Evolutionary conservation across 2,113 vertebrate species (phyloP).

Genomic region (Mobula birostris): DNA sequence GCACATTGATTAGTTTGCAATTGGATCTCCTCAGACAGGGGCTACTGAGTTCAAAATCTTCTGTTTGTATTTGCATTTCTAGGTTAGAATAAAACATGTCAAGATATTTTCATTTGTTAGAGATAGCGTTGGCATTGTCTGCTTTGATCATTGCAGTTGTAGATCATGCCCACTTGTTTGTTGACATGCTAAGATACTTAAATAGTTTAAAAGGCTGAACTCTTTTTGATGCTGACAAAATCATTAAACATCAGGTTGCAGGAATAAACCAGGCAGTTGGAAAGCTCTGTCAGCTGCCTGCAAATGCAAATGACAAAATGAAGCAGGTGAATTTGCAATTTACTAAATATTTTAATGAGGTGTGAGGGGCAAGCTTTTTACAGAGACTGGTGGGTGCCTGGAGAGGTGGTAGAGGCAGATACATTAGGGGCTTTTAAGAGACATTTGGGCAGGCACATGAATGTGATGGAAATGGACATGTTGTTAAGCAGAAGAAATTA

Average conservation of each 20-base stretch:
- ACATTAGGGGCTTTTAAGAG: too few species aligned
- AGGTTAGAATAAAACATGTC: conserved; percentile 40
- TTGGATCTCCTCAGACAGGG: neutral
- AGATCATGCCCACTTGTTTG: conserved; percentile 66
- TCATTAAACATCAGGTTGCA: conserved; percentile 82
- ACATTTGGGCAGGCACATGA: too few species aligned
- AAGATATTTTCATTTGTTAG: conserved; percentile 52
- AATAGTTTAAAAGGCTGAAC: conserved; percentile 59
- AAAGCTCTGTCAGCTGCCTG: conserved; percentile 73
- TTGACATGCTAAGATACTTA: conserved; percentile 68
- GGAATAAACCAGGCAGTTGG: conserved; percentile 76
- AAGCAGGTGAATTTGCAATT: neutral
- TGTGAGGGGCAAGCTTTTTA: too few species aligned
- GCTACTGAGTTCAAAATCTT: conserved; percentile 40
- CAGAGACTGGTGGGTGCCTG: too few species aligned
- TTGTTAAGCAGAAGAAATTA: too few species aligned
- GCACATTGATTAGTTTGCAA: conserved; percentile 5
- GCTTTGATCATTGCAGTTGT: conserved; percentile 57
- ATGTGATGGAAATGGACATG: too few species aligned
- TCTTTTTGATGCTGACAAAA: conserved; percentile 82
- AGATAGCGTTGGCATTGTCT: conserved; percentile 51
- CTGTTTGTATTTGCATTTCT: conserved; percentile 42
- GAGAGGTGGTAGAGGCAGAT: too few species aligned
- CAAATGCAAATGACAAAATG: conserved; percentile 71
- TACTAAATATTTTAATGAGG: too few species aligned